Evolutionary conservation across 2,113 vertebrate species (phyloP).

Genomic region (Anguilla japonica): DNA sequence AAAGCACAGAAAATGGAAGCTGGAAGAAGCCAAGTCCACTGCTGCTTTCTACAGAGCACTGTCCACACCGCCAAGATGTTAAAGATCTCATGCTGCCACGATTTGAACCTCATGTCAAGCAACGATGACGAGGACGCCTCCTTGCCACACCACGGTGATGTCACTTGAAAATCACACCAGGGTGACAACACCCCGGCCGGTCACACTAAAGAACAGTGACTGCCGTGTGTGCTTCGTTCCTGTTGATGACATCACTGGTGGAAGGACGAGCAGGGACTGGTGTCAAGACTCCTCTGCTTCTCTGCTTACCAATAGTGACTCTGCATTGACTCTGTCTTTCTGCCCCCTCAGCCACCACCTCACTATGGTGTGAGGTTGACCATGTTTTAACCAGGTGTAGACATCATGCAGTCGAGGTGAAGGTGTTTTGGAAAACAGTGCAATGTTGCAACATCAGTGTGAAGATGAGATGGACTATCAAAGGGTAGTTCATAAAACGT

Average conservation of each 20-base stretch:
- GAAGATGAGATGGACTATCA: slow-evolving; percentile 8
- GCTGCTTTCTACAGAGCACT: too few species aligned
- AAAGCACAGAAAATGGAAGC: background rate
- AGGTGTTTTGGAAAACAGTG: background rate
- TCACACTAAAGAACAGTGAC: background rate
- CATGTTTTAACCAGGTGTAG: slow-evolving; percentile 10
- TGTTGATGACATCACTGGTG: background rate
- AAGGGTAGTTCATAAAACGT: background rate
- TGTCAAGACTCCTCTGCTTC: background rate
- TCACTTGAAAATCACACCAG: background rate
- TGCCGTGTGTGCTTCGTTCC: background rate
- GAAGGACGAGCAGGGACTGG: background rate
- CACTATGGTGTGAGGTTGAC: slow-evolving; percentile 58
- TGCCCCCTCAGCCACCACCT: slow-evolving; percentile 24
- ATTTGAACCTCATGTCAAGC: background rate
- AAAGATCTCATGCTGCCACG: too few species aligned
- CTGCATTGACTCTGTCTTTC: background rate
- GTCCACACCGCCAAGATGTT: too few species aligned
- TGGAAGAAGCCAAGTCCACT: background rate
- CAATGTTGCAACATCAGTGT: background rate
- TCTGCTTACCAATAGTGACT: background rate
- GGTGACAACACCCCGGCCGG: background rate
- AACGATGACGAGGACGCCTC: background rate
- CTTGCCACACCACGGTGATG: background rate
- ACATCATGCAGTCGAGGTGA: background rate